phyloP scores from a whole-genome alignment of 2,888 invertebrate species.

The Rhogogaster chlorosoma region DNA sequence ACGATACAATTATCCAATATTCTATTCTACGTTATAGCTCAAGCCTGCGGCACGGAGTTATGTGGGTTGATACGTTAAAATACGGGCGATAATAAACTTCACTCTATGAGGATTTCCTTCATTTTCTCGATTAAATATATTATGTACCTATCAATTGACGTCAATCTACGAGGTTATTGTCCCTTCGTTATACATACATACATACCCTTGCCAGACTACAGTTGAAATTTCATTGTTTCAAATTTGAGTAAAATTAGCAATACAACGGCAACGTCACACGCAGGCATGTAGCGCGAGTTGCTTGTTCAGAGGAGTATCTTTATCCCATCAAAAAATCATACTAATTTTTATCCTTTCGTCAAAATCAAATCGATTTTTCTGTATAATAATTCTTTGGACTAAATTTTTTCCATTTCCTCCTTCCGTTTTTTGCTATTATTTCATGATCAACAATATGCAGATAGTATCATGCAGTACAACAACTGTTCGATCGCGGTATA shows the following conservation, averaged over 20 bases:
- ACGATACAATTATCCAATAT: slow-evolving; percentile 70
- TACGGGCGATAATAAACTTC: neutral
- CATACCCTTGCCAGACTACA: neutral
- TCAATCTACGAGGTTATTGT: slow-evolving; percentile 16
- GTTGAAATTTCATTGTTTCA: neutral
- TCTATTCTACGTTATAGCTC: neutral
- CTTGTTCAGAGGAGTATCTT: neutral
- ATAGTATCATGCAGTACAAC: neutral
- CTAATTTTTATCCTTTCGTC: neutral
- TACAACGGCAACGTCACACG: neutral
- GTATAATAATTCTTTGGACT: neutral
- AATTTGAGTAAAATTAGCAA: neutral
- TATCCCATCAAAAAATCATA: neutral
- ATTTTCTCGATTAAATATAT: slow-evolving; percentile 64
- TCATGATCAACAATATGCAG: neutral
- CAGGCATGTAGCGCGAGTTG: neutral
- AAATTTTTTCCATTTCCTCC: neutral
- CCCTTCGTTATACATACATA: neutral
- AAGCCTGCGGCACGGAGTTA: neutral
- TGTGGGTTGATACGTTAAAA: slow-evolving; percentile 19
- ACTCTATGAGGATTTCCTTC: slow-evolving; percentile 70
- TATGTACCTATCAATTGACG: neutral
- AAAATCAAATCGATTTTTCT: neutral
- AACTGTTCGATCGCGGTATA: neutral
- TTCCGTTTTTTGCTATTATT: neutral